A percentile compares a stretch with the other conserved stretches of the same genome.
Conservation (phyloP, 2,888 invertebrate genomes). For the Didymodactylos carnosus region DNA sequence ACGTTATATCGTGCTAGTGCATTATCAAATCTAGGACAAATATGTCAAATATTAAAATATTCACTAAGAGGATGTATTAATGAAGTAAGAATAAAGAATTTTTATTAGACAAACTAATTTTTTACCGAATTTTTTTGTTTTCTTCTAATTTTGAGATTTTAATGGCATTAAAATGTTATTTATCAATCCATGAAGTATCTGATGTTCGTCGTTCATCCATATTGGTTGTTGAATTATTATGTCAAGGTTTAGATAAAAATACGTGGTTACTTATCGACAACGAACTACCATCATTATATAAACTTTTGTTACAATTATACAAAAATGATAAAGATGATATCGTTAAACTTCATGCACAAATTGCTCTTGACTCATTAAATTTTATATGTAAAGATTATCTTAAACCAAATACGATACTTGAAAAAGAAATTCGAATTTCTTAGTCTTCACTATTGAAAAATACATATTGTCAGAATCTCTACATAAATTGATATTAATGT, state of each 20-base stretch:
- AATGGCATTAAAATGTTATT: not conserved
- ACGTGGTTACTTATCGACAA: not conserved
- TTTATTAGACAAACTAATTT: not conserved
- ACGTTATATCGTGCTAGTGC: slow-evolving; percentile 56
- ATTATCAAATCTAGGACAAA: slow-evolving; percentile 60
- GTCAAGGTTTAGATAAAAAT: not conserved
- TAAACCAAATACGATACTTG: not conserved
- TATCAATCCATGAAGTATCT: not conserved
- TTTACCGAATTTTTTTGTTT: not conserved
- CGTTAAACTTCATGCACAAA: not conserved
- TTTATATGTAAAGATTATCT: not conserved
- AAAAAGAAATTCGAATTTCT: not conserved
- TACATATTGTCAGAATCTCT: no score
- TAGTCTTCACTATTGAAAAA: no score
- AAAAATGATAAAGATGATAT: not conserved
- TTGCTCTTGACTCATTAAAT: not conserved
- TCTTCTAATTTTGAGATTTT: not conserved
- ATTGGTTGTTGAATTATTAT: not conserved
- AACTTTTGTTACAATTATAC: not conserved
- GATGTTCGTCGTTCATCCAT: not conserved
- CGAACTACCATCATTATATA: not conserved
- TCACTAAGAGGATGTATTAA: slow-evolving; percentile 50
- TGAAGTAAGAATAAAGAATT: slow-evolving; percentile 36
- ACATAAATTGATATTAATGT: no score
- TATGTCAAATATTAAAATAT: slow-evolving; percentile 53